A percentile compares a stretch with the other conserved stretches of the same genome.
These are phyloP conservation scores for Pseudolycoriella hygida DNA, from an alignment of 2,888 invertebrate species.

Conservation along the genomic window DNA sequence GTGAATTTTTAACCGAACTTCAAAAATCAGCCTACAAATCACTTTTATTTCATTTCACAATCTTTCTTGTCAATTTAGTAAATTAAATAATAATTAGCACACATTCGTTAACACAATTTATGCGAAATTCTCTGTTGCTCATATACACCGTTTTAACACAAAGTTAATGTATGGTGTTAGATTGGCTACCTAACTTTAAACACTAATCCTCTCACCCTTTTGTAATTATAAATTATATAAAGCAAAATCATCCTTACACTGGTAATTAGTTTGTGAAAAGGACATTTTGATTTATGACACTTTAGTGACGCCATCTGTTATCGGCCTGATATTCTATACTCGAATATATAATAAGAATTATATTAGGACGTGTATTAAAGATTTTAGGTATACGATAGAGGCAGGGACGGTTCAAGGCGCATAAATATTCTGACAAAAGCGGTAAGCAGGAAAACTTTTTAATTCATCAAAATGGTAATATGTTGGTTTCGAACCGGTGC, in stretches of 20 bases:
- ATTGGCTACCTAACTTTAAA: conserved; percentile 1
- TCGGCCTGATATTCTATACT: conserved; percentile 4
- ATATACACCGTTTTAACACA: background rate
- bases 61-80: too few species aligned
- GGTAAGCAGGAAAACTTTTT: too few species aligned
- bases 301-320: conserved; percentile 13
- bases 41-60: too few species aligned
- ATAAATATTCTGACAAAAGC: too few species aligned
- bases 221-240: conserved; percentile 4
- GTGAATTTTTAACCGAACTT: too few species aligned
- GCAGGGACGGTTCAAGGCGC: too few species aligned
- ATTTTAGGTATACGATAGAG: too few species aligned
- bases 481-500: too few species aligned
- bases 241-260: conserved; percentile 3
- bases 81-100: too few species aligned
- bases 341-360: background rate
- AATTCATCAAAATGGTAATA: too few species aligned
- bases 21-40: too few species aligned
- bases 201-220: conserved; percentile 2
- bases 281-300: conserved; percentile 13
- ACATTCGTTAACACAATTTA: background rate
- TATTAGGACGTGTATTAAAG: too few species aligned
- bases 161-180: background rate
- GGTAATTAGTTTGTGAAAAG: conserved; percentile 10
- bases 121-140: background rate